A percentile compares a stretch with the other conserved stretches of the same genome.
These are phyloP conservation scores for Nilaparvata lugens DNA, from an alignment of 1,140 invertebrate genomes.

Conservation along the genomic window DNA sequence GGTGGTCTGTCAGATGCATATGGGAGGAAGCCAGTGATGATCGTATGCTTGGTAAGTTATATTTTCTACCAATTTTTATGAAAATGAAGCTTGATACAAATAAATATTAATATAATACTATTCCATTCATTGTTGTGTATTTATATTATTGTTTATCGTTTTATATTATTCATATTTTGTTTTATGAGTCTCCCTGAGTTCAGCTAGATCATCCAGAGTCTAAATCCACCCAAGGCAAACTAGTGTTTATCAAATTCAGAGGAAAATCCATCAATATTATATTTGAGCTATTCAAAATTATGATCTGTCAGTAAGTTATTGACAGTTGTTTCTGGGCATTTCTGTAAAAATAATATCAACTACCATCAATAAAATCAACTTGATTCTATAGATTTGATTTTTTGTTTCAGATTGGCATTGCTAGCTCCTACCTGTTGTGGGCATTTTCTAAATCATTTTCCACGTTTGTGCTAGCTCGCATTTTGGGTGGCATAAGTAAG, in stretches of 20 bases:
- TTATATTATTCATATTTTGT: too few species aligned
- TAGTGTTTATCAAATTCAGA: too few species aligned
- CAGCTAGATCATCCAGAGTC: too few species aligned
- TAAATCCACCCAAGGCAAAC: too few species aligned
- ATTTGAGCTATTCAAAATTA: too few species aligned
- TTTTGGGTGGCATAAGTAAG: constrained; percentile 92
- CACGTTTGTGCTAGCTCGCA: constrained; percentile 84
- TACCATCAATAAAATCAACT: too few species aligned
- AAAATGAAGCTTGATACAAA: neutral
- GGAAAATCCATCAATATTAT: too few species aligned
- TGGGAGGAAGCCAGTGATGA: constrained; percentile 78
- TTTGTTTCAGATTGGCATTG: constrained; percentile 61
- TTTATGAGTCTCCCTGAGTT: too few species aligned
- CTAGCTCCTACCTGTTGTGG: constrained; percentile 83
- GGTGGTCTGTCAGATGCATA: constrained; percentile 93
- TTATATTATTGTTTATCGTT: constrained; percentile 15
- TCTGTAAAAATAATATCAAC: too few species aligned
- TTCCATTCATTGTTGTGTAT: constrained; percentile 5
- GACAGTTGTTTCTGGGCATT: too few species aligned
- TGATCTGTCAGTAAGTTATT: too few species aligned
- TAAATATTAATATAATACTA: neutral
- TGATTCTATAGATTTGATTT: too few species aligned
- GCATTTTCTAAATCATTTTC: constrained; percentile 77
- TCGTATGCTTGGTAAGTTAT: constrained; percentile 66
- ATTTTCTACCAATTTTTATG: neutral